phyloP scores from a whole-genome alignment of 2,797 vertebrate genomes.

The Micromesistius poutassou region DNA sequence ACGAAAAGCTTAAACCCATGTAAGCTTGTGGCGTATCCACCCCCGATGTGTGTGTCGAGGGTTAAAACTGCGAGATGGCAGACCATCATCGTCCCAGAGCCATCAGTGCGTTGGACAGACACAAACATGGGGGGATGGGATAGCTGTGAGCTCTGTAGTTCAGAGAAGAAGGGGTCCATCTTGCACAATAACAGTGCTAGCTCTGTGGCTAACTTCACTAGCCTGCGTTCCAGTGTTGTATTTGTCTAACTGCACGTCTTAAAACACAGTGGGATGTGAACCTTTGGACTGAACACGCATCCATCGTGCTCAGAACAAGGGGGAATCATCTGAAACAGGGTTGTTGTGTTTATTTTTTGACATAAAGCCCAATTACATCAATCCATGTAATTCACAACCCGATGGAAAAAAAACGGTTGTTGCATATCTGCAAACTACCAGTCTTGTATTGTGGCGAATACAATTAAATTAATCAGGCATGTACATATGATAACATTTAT shows the following conservation, averaged over 20 bases:
- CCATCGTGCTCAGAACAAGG: neutral
- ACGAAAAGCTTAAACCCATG: neutral
- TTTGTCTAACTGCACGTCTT: conserved; percentile 14
- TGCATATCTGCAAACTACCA: neutral
- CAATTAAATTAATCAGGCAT: neutral
- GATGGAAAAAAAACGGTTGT: conserved; percentile 9
- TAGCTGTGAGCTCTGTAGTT: conserved; percentile 65
- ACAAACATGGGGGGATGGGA: conserved; percentile 77
- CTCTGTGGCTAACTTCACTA: conserved; percentile 46
- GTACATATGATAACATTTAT: neutral
- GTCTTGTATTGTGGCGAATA: neutral
- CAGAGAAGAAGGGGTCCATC: conserved; percentile 76
- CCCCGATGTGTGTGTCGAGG: no score
- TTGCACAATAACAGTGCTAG: conserved; percentile 76
- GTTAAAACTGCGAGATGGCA: conserved; percentile 39
- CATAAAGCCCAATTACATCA: conserved; percentile 58
- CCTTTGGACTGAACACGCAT: neutral
- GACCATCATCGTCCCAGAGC: conserved; percentile 39
- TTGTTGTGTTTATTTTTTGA: neutral
- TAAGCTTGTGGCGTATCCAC: neutral
- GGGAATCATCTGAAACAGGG: neutral
- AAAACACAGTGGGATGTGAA: conserved; percentile 15
- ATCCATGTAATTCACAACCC: conserved; percentile 29
- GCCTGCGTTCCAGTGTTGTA: conserved; percentile 40
- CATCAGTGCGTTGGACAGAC: conserved; percentile 63